phyloP scores from a whole-genome alignment of 2,113 vertebrate species.

The Onychostoma macrolepis region DNA sequence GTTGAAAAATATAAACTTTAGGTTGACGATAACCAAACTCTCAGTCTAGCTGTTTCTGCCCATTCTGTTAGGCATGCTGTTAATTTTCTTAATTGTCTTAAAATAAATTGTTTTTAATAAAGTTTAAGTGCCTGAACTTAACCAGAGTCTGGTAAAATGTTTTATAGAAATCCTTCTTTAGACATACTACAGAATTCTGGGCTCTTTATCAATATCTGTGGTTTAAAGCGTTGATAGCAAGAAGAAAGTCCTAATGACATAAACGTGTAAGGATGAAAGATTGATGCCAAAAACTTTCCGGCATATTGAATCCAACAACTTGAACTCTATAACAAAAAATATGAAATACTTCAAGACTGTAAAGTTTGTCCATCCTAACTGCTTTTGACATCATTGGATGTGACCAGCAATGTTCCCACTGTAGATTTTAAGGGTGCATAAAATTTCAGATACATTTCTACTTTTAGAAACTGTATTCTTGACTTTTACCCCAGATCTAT shows the following conservation, averaged over 20 bases:
- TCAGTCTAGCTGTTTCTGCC: neutral
- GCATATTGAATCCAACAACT: neutral
- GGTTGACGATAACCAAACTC: neutral
- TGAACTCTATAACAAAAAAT: neutral
- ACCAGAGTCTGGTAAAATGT: neutral
- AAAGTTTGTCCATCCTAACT: neutral
- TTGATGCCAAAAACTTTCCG: neutral
- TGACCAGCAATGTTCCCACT: neutral
- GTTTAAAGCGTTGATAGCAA: neutral
- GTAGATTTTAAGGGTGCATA: neutral
- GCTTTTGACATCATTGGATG: neutral
- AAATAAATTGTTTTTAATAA: neutral
- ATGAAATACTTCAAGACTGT: neutral
- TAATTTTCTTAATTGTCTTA: neutral
- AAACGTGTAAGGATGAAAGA: neutral
- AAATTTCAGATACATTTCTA: neutral
- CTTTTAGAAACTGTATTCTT: neutral
- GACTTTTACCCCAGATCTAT: neutral
- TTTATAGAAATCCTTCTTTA: neutral
- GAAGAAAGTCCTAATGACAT: neutral
- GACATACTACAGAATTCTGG: neutral
- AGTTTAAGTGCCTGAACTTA: neutral
- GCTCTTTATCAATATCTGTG: neutral
- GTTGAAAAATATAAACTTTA: neutral
- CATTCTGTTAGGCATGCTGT: neutral